Base-by-base conservation (phyloP, 2,797 vertebrate species). In the Hipposideros larvatus region DNA sequence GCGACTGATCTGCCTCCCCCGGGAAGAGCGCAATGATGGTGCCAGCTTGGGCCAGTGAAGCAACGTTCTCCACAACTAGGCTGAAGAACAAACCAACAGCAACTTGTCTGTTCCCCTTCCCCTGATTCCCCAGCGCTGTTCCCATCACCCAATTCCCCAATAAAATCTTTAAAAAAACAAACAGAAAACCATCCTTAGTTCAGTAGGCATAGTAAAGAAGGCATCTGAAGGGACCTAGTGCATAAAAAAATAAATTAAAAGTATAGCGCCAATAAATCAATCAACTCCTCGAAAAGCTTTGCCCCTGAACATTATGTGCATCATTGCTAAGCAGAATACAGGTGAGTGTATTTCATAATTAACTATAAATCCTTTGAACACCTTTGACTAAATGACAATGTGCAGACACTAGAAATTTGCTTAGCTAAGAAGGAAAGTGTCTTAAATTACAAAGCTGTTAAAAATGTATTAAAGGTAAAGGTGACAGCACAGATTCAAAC, bases 381-480 rank as follows among this genome's bases (percentile, higher is more conserved):
- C 51, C 31, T 84, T 79, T 66, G 31, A 73, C 10, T 77, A 68
- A 83, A 41, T 28, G 59, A 78, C 41, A 74, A 21, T 34, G 14
- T 26, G 14, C 37, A 61, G 61, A 57, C 11, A 37, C 71, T 63
- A 78, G 68, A 61, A 68, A 13, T 6, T 31, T 87, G 26, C n/a
- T 92, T 68, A 61, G 26, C 41, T 88, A 86, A 79, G 37, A 87
- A 96, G 48, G 37, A 74, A 66, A 94, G 37, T 34, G 34, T 34
- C 46, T 94, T 87, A 46, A 53, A 77, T 86, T 63, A 57, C n/a
- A 92, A 78, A 65, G 28, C 15, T 90, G 13, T 43, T 92, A n/a
- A 80, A 91, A 77, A 88, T 84, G 83, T 77, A 79, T 8, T 83
- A 41, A 92, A 75, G 46, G 90, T 89, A 84, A 95, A 83, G 85